phyloP scores from a whole-genome alignment of 1,140 invertebrate species.

The Orchesella cincta region DNA sequence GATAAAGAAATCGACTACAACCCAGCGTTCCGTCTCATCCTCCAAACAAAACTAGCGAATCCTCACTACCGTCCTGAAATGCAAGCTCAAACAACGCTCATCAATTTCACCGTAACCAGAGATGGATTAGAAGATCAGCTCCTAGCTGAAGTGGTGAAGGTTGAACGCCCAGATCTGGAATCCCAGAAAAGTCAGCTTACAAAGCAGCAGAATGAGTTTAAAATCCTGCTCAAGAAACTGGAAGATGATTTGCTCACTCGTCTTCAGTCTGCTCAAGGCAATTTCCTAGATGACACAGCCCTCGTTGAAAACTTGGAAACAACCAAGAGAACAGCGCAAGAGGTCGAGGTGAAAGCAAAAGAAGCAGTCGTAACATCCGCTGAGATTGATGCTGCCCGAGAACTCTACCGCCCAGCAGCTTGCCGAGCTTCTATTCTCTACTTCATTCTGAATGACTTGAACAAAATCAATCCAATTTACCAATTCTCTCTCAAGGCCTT shows the following conservation, averaged over 20 bases:
- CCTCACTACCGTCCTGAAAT: constrained; percentile 90
- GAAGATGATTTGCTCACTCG: constrained; percentile 90
- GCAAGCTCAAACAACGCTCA: constrained; percentile 95
- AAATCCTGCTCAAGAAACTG: constrained; percentile 87
- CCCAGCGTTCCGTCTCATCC: constrained; percentile 78
- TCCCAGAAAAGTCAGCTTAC: constrained; percentile 79
- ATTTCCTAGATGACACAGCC: constrained; percentile 86
- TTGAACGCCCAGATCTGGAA: constrained; percentile 92
- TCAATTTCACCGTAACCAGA: constrained; percentile 95
- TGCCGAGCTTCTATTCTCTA: constrained; percentile 88
- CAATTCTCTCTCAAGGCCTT: constrained; percentile 98
- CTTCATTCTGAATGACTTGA: constrained; percentile 94
- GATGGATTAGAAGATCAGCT: constrained; percentile 95
- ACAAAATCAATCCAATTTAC: constrained; percentile 96
- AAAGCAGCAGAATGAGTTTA: constrained; percentile 95
- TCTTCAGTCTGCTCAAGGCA: constrained; percentile 85
- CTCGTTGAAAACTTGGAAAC: constrained; percentile 95
- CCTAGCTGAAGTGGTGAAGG: constrained; percentile 92
- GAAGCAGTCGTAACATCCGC: constrained; percentile 89
- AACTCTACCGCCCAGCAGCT: constrained; percentile 89
- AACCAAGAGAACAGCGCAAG: constrained; percentile 90
- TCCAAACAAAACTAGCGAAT: constrained; percentile 97
- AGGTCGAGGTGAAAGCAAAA: constrained; percentile 82
- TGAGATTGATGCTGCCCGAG: constrained; percentile 89
- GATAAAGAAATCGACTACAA: constrained; percentile 97